A percentile compares a stretch with the other conserved stretches of the same genome.
Conservation (phyloP, 1,140 invertebrate genomes). For the Meloidogyne exigua region DNA sequence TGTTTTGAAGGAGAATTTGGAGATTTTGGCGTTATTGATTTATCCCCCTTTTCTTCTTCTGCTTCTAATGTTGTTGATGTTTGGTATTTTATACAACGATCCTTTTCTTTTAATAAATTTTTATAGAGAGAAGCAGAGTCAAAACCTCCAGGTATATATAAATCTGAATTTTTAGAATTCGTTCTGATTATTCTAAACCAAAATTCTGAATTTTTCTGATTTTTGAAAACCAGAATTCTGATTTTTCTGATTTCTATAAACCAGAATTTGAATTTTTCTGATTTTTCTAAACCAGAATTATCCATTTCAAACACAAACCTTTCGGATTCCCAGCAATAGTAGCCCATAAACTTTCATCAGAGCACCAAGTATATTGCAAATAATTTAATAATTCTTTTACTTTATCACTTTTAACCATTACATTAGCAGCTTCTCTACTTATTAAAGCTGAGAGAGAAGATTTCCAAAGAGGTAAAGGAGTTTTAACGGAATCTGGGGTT, state of each 20-base stretch:
- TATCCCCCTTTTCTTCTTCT: neutral
- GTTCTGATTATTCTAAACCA: neutral
- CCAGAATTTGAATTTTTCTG: neutral
- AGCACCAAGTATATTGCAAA: conserved; percentile 35
- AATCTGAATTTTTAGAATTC: conserved; percentile 29
- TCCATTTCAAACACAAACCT: conserved; percentile 4
- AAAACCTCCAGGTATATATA: conserved; percentile 46
- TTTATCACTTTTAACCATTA: conserved; percentile 33
- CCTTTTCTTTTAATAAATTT: conserved; percentile 16
- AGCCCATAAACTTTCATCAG: conserved; percentile 51
- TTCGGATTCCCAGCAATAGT: conserved; percentile 49
- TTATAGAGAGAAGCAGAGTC: conserved; percentile 37
- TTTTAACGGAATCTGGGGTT: neutral
- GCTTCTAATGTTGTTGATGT: neutral
- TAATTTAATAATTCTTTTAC: conserved; percentile 40
- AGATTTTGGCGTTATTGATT: neutral
- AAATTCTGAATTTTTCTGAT: neutral
- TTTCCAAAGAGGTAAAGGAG: conserved; percentile 49
- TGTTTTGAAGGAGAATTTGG: neutral
- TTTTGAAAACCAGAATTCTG: neutral
- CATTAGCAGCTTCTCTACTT: conserved; percentile 40
- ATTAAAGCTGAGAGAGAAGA: conserved; percentile 52
- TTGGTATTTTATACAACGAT: neutral
- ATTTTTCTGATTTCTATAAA: neutral
- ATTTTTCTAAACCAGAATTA: neutral